phyloP scores from a whole-genome alignment of 53 echinoderm and acorn worm genomes.

The Patiria pectinifera region DNA sequence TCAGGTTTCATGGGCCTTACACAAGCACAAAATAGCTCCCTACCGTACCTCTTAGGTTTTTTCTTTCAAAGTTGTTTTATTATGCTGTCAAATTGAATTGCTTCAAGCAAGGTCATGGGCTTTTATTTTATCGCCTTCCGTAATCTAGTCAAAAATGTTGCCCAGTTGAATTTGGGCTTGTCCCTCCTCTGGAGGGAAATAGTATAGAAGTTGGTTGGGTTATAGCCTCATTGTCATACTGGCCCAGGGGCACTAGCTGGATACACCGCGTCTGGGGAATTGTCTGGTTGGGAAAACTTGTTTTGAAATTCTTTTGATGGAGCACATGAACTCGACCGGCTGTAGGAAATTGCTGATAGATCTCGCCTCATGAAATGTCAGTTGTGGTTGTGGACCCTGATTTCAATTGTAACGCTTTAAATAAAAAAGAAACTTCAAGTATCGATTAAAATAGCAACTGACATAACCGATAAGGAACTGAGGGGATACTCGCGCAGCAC shows the following conservation, averaged over 20 bases:
- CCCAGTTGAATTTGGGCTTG: neutral
- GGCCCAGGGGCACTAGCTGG: constrained; percentile 10
- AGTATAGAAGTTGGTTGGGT: neutral
- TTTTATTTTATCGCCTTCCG: neutral
- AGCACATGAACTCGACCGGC: neutral
- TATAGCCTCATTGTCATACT: neutral
- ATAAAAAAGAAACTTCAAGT: neutral
- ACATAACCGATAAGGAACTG: neutral
- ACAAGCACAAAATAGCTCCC: neutral
- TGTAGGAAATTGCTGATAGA: neutral
- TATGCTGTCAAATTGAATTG: neutral
- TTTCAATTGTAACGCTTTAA: neutral
- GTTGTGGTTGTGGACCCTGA: neutral
- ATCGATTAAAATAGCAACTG: neutral
- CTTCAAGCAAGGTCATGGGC: neutral
- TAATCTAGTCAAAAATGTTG: constrained; percentile 18
- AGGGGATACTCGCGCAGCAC: neutral
- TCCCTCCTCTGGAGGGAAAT: neutral
- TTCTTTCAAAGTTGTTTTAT: neutral
- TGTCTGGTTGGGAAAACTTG: neutral
- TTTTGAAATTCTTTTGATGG: neutral
- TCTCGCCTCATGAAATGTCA: constrained; percentile 2
- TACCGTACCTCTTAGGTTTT: neutral
- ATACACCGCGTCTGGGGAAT: constrained; percentile 13
- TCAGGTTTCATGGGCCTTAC: neutral